phyloP scores from a whole-genome alignment of 2,113 vertebrate genomes.

The Orycteropus afer region DNA sequence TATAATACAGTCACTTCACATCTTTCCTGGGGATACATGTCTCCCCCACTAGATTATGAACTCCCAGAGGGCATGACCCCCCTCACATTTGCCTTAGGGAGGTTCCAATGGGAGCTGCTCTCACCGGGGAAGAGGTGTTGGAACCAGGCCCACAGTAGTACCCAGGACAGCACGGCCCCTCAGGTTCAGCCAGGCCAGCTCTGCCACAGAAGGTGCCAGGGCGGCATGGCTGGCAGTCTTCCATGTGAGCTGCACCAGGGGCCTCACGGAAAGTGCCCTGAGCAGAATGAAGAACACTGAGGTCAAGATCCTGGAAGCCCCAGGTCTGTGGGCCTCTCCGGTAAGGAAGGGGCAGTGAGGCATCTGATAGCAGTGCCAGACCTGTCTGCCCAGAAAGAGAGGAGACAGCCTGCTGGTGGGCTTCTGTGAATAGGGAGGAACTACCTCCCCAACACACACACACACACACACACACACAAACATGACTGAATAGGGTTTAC shows the following conservation, averaged over 20 bases:
- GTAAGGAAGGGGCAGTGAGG: neutral
- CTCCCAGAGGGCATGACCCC: too few species aligned
- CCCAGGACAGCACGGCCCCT: constrained; percentile 88
- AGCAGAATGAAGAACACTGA: neutral
- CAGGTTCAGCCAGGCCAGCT: constrained; percentile 87
- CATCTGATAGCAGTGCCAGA: neutral
- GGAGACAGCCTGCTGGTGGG: neutral
- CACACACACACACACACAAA: neutral
- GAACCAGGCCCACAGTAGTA: constrained; percentile 88
- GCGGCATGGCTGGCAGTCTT: constrained; percentile 88
- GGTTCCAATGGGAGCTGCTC: neutral
- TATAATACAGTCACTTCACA: neutral
- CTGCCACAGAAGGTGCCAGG: constrained; percentile 90
- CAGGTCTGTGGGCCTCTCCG: neutral
- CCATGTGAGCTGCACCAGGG: constrained; percentile 78
- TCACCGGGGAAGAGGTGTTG: constrained; percentile 89
- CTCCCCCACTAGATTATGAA: neutral
- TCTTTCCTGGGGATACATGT: neutral
- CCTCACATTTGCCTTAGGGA: neutral
- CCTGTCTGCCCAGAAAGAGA: neutral
- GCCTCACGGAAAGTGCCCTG: constrained; percentile 89
- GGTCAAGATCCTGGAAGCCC: neutral
- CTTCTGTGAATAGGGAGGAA: neutral
- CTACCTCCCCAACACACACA: neutral
- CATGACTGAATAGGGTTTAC: neutral